A percentile compares a stretch with the other conserved stretches of the same genome.
Evolutionary conservation across 2,888 invertebrate species (phyloP).

Genomic region (Megalurothrips usitatus): DNA sequence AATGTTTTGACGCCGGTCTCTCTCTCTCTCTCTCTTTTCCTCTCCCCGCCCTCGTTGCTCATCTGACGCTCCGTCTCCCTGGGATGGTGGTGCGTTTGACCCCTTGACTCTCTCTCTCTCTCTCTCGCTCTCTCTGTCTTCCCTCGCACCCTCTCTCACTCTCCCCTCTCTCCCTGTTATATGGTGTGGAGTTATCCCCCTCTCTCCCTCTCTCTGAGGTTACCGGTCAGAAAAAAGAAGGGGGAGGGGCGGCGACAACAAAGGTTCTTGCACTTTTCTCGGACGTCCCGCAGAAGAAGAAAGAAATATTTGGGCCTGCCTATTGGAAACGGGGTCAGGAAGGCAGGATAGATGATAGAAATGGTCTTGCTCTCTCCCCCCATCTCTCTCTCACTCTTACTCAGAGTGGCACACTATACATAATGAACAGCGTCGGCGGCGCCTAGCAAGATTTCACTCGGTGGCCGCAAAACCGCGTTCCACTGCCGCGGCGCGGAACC

Average conservation of each 20-base stretch:
- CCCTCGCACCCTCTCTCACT: not conserved
- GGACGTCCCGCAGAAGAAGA: too few species aligned
- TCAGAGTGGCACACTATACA: not conserved
- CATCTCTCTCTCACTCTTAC: not conserved
- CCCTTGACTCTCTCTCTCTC: constrained; percentile 5
- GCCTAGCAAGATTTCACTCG: too few species aligned
- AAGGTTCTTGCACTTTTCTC: too few species aligned
- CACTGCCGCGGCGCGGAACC: too few species aligned
- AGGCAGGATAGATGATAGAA: too few species aligned
- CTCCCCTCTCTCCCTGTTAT: not conserved
- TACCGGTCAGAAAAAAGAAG: too few species aligned
- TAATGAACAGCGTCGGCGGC: too few species aligned
- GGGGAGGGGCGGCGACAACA: too few species aligned
- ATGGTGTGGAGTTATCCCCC: not conserved
- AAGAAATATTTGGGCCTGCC: too few species aligned
- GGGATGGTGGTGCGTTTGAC: not conserved
- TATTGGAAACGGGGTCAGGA: too few species aligned
- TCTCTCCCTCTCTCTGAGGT: not conserved
- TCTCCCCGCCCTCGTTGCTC: not conserved
- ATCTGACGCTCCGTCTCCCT: not conserved
- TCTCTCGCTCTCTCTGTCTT: not conserved
- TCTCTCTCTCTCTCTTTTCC: not conserved
- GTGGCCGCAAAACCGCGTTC: too few species aligned
- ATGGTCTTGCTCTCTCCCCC: not conserved
- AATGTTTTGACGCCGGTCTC: constrained; percentile 9